Evolutionary conservation across 2,113 vertebrate genomes (phyloP).

Genomic region (Erythrocebus patas): DNA sequence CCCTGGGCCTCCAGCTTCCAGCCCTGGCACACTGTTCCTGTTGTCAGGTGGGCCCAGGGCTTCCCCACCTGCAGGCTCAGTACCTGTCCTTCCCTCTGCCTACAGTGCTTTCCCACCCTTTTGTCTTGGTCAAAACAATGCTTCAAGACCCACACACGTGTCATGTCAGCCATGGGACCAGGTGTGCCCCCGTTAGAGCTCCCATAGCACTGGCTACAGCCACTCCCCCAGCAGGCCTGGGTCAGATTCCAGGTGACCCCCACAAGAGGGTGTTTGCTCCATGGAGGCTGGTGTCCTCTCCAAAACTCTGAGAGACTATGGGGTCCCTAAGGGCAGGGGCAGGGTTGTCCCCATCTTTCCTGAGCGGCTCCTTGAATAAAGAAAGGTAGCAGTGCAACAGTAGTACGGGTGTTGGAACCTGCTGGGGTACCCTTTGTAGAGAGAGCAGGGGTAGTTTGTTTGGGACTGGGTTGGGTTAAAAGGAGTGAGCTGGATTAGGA

Average conservation of each 20-base stretch:
- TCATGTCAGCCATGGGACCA: fast-evolving
- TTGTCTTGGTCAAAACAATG: background rate
- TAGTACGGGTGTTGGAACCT: background rate
- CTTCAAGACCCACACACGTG: fast-evolving
- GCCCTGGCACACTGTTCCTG: fast-evolving
- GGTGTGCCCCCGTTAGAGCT: background rate
- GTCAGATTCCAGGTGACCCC: background rate
- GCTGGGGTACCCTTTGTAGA: background rate
- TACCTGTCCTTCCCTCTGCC: background rate
- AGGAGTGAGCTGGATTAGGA: background rate
- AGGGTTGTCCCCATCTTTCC: background rate
- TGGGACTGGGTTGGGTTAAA: background rate
- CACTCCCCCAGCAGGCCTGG: background rate
- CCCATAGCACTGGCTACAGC: background rate
- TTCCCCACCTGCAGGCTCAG: background rate
- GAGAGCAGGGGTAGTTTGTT: background rate
- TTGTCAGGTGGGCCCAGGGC: background rate
- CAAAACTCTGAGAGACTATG: background rate
- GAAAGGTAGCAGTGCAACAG: background rate
- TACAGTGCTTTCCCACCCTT: background rate
- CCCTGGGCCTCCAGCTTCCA: background rate
- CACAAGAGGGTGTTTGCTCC: background rate
- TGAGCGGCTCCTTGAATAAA: background rate
- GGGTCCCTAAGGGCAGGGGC: background rate
- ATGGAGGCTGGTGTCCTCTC: background rate